Percentiles rank a stretch among this genome's conserved stretches.
phyloP scores from a whole-genome alignment of 1,140 invertebrate species.

The Lethrus apterus region DNA sequence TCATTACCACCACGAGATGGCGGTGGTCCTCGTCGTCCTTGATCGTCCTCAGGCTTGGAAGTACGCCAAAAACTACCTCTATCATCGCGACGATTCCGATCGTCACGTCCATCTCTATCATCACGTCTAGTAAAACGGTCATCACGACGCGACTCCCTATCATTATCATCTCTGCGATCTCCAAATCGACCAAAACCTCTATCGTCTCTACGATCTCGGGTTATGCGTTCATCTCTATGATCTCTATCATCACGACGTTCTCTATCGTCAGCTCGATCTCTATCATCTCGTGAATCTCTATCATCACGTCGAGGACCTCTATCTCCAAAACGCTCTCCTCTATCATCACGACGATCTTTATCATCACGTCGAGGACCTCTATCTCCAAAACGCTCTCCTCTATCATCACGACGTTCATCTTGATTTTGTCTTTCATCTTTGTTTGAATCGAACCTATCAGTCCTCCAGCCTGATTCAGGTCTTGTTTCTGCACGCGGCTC shows the following conservation, averaged over 20 bases:
- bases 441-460: background rate
- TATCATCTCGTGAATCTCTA: conserved; percentile 7
- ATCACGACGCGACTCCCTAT: conserved; percentile 14
- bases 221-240: conserved; percentile 7
- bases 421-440: background rate
- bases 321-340: background rate
- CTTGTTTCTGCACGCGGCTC: background rate
- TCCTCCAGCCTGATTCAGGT: background rate
- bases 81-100: conserved; percentile 8
- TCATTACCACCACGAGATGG: conserved; percentile 6
- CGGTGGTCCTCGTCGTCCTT: conserved; percentile 4
- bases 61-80: conserved; percentile 8
- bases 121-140: conserved; percentile 15
- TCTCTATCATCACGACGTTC: conserved; percentile 11
- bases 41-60: conserved; percentile 10
- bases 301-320: conserved; percentile 14
- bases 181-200: conserved; percentile 1
- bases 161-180: conserved; percentile 11
- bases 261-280: conserved; percentile 16
- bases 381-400: conserved; percentile 7
- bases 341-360: conserved; percentile 15
- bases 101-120: conserved; percentile 14
- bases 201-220: conserved; percentile 16
- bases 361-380: conserved; percentile 3
- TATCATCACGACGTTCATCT: conserved; percentile 14